These are phyloP conservation scores for Rhinatrema bivittatum DNA, from an alignment of 2,797 vertebrate genomes.

Conservation along the genomic window DNA sequence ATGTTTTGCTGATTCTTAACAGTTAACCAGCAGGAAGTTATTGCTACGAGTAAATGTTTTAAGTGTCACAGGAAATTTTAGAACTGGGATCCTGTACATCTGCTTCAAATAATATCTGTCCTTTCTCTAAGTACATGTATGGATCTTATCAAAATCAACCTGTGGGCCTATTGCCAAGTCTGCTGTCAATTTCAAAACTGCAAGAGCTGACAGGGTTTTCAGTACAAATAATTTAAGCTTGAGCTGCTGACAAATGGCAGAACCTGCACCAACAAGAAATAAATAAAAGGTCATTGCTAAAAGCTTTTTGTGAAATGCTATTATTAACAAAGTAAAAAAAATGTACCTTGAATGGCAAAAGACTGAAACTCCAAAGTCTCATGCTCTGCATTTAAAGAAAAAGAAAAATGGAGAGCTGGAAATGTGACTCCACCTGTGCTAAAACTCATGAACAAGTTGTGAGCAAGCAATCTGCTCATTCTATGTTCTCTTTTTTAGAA, in stretches of 20 bases:
- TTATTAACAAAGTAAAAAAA: no score
- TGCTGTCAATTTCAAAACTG: constrained; percentile 25
- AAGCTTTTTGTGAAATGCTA: no score
- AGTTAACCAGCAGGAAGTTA: no score
- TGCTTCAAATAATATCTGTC: constrained; percentile 22
- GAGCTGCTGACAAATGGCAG: not conserved
- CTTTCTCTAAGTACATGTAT: constrained; percentile 15
- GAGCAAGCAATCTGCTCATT: not conserved
- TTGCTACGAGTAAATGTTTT: no score
- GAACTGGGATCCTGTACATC: constrained; percentile 5
- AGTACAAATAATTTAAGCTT: constrained; percentile 4
- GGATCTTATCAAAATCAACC: constrained; percentile 24
- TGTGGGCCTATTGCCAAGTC: constrained; percentile 13
- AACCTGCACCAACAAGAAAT: constrained; percentile 13
- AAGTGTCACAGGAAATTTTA: no score
- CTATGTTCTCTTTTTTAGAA: constrained; percentile 1
- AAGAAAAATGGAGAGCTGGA: no score
- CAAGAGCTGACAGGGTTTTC: constrained; percentile 8
- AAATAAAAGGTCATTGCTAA: constrained; percentile 2
- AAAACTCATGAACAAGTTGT: not conserved
- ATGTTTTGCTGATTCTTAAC: no score
- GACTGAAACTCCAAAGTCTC: no score
- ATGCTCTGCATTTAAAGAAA: no score
- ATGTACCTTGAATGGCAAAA: no score
- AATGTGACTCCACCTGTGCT: not conserved